phyloP scores from a whole-genome alignment of 2,888 invertebrate genomes.

The Lasioglossum pauxillum region DNA sequence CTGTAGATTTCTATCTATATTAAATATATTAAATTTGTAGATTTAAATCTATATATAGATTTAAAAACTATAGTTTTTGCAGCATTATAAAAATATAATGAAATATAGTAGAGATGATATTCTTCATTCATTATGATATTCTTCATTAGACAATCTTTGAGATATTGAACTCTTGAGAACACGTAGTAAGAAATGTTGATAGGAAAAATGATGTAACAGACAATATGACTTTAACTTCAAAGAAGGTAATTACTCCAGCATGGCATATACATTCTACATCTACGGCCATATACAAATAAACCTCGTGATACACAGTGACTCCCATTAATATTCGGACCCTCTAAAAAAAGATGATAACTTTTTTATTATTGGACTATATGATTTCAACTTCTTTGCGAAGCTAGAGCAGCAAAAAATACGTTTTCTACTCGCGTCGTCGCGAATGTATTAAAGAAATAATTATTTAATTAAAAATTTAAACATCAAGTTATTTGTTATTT shows the following conservation, averaged over 20 bases:
- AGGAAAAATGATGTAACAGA: not conserved
- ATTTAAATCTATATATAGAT: too few relatives aligned
- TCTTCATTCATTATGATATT: not conserved
- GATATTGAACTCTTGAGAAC: not conserved
- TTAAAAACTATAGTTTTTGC: not conserved
- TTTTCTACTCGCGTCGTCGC: too few relatives aligned
- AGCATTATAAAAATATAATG: not conserved
- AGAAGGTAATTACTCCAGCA: not conserved
- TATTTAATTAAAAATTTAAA: too few relatives aligned
- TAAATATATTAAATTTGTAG: too few relatives aligned
- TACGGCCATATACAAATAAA: not conserved
- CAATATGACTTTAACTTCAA: not conserved
- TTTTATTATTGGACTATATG: too few relatives aligned
- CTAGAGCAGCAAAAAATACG: too few relatives aligned
- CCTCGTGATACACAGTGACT: not conserved
- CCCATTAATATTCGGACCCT: too few relatives aligned
- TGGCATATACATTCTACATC: not conserved
- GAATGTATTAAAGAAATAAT: too few relatives aligned
- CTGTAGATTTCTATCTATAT: too few relatives aligned
- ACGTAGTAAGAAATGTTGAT: not conserved
- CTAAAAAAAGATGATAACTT: too few relatives aligned
- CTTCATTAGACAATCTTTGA: not conserved
- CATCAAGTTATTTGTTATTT: too few relatives aligned
- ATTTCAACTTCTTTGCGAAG: too few relatives aligned
- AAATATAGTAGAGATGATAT: not conserved